Evolutionary conservation across 2,888 invertebrate genomes (phyloP), one percentile per base, ranked within the genome.

Genomic region (Pandemis heparana): DNA sequence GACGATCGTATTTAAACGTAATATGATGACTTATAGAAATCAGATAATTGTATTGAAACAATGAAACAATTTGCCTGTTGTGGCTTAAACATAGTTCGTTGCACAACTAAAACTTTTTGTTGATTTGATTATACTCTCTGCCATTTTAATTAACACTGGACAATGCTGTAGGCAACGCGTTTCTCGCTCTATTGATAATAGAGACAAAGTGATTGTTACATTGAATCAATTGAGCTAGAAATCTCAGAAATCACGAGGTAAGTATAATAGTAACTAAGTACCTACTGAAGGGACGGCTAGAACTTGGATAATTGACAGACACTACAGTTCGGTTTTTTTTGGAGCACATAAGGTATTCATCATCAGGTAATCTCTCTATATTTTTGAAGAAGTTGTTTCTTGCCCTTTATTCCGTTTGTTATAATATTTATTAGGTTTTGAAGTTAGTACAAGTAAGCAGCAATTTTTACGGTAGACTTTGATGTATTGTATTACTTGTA

Each of bases 111-210:
- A 53, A 41, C 16, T 68, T 73, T 63, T 63, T 73, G 18, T 16
- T 32, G 7, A 38, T 16, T 32, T 23, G 32, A 67, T 72, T 67
- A 61, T 70, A 39, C 59, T 39, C 23, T 51, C 23, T 14, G 38
- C 56, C 41, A 43, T 10, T 16, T 59, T 63, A 64, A 69, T 73
- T 68, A 66, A 59, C 18, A 12, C 56, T 59, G 73, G 73, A 73
- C 73, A 73, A 73, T 73, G 72, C 56, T 16, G 39, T 38, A 46
- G 43, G 66, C 66, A 62, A 56, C 39, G 23, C 43, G 56, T 59
- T 73, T 59, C 68, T 73, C 66, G 65, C 71, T 71, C 32, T 39
- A 61, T 66, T 66, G 39, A 60, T 38, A 38, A 60, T 56, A 56
- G 43, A 14, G 46, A 72, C 66, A 73, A 51, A 32, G 48, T 51